Evolutionary conservation across 2,113 vertebrate species (phyloP).

Genomic region (Bucco capensis): DNA sequence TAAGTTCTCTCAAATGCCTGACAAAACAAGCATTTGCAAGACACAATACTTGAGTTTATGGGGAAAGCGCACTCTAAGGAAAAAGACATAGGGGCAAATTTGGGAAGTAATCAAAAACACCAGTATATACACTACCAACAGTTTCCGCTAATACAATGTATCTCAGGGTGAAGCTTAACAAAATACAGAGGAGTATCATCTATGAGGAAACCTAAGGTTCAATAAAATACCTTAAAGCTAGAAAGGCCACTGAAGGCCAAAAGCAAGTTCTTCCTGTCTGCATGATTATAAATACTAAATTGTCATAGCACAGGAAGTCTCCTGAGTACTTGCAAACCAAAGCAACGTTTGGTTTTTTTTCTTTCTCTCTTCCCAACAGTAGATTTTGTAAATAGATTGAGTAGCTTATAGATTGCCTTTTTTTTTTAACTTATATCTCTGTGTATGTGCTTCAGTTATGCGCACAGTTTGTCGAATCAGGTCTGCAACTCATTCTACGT

Average conservation of each 20-base stretch:
- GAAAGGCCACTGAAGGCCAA: not conserved
- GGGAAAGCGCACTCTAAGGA: not conserved
- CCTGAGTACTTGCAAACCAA: not conserved
- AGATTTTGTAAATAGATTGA: not conserved
- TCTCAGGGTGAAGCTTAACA: not conserved
- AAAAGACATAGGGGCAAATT: not conserved
- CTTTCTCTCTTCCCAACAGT: not conserved
- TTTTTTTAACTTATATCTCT: not conserved
- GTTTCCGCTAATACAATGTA: not conserved
- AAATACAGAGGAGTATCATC: not conserved
- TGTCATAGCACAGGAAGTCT: not conserved
- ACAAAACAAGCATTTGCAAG: conserved; percentile 3
- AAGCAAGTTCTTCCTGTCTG: not conserved
- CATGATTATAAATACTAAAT: not conserved
- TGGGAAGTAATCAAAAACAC: not conserved
- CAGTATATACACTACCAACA: not conserved
- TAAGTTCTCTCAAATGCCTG: not conserved
- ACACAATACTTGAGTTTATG: not conserved
- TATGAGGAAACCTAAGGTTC: not conserved
- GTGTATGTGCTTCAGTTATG: not conserved
- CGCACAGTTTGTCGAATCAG: not conserved
- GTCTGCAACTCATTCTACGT: not conserved
- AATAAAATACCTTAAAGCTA: not conserved
- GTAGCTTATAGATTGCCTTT: not conserved
- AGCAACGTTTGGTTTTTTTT: not conserved